These are phyloP conservation scores for Apoda limacodes DNA, from an alignment of 2,888 invertebrate genomes.

Conservation along the genomic window DNA sequence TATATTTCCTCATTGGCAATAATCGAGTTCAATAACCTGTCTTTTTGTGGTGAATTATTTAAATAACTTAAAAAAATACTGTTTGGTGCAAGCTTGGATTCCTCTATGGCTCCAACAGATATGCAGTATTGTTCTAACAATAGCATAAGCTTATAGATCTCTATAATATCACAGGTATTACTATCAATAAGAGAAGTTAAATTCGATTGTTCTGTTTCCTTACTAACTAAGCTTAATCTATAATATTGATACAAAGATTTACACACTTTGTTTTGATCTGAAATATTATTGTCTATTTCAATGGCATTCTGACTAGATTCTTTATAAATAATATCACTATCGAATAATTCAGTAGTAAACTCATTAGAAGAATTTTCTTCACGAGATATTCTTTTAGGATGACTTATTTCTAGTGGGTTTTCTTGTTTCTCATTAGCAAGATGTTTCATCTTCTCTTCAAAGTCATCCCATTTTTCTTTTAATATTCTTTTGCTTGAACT, in stretches of 20 bases:
- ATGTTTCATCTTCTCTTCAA: constrained; percentile 61
- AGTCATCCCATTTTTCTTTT: constrained; percentile 66
- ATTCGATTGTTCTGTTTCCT: constrained; percentile 47
- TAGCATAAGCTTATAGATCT: constrained; percentile 49
- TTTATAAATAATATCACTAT: constrained; percentile 51
- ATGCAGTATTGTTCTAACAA: constrained; percentile 52
- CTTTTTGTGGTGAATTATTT: constrained; percentile 31
- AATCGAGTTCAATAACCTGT: constrained; percentile 36
- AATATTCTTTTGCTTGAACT: constrained; percentile 62
- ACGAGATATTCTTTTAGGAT: constrained; percentile 27
- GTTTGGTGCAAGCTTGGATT: constrained; percentile 45
- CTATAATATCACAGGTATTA: constrained; percentile 57
- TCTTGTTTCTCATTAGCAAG: constrained; percentile 40
- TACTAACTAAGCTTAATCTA: constrained; percentile 55
- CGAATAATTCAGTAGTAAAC: constrained; percentile 24
- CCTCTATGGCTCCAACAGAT: constrained; percentile 39
- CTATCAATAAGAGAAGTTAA: constrained; percentile 51
- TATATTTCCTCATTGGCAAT: constrained; percentile 52
- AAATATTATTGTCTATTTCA: constrained; percentile 40
- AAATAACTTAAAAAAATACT: constrained; percentile 56
- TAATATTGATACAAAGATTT: constrained; percentile 54
- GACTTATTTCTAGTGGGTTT: constrained; percentile 23
- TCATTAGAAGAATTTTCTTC: constrained; percentile 27
- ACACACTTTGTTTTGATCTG: constrained; percentile 37
- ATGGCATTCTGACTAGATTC: constrained; percentile 58